These are phyloP conservation scores for Neomorphus geoffroyi DNA, from an alignment of 2,797 vertebrate genomes.

Conservation along the genomic window DNA sequence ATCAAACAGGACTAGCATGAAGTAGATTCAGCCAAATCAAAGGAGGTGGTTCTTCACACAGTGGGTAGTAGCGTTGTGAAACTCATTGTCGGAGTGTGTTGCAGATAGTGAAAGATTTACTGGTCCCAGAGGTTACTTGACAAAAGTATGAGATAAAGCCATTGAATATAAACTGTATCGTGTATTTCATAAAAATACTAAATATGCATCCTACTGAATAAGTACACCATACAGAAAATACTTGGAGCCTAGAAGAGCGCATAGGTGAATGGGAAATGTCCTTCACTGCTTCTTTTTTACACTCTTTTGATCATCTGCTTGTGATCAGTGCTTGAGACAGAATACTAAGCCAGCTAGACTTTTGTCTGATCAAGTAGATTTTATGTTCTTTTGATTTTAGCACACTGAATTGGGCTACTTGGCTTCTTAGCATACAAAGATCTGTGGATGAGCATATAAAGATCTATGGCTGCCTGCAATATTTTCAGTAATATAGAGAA, in stretches of 20 bases:
- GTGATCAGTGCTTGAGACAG: not conserved
- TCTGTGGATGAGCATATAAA: not conserved
- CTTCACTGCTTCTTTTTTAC: not conserved
- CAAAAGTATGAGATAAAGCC: not conserved
- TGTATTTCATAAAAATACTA: not conserved
- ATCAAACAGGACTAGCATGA: not conserved
- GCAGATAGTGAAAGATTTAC: not conserved
- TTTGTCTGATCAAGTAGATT: not conserved
- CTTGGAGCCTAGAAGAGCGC: not conserved
- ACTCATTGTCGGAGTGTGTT: not conserved
- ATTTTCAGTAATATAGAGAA: not conserved
- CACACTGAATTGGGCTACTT: not conserved
- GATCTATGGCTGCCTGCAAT: not conserved
- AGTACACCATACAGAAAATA: fast-evolving
- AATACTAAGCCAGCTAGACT: not conserved
- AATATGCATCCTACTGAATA: not conserved
- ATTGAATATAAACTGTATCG: not conserved
- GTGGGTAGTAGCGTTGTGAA: not conserved
- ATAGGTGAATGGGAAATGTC: not conserved
- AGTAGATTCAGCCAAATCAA: not conserved
- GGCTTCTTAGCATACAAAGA: not conserved
- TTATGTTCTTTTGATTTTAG: not conserved
- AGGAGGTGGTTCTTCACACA: not conserved
- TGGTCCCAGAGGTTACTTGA: not conserved
- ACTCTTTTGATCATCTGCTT: not conserved